phyloP scores from a whole-genome alignment of 2,888 invertebrate genomes.

The Pollenia griseotomentosa region DNA sequence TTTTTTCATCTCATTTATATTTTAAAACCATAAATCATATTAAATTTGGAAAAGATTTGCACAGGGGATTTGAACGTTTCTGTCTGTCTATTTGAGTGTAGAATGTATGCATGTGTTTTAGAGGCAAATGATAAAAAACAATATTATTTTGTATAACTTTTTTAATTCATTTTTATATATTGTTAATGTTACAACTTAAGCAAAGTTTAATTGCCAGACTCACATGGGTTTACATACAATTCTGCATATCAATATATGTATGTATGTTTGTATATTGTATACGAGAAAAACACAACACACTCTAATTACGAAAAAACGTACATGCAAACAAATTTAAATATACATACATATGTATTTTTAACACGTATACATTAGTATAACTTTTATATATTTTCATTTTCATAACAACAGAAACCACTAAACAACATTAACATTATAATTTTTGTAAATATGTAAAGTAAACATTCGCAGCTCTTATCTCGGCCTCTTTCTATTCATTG shows the following conservation, averaged over 20 bases:
- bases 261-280: background rate
- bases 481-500: too few relatives aligned
- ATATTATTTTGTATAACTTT: background rate
- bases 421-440: too few relatives aligned
- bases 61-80: slow-evolving; percentile 32
- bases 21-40: slow-evolving; percentile 80
- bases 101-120: background rate
- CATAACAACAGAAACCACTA: too few relatives aligned
- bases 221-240: slow-evolving; percentile 32
- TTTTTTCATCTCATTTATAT: slow-evolving; percentile 26
- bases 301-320: too few relatives aligned
- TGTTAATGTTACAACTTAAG: slow-evolving; percentile 42
- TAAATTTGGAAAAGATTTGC: slow-evolving; percentile 76
- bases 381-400: too few relatives aligned
- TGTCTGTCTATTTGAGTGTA: background rate
- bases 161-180: background rate
- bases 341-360: background rate
- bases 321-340: background rate
- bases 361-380: too few relatives aligned
- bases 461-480: too few relatives aligned
- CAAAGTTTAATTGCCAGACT: slow-evolving; percentile 53
- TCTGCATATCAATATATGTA: background rate
- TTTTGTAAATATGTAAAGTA: too few relatives aligned
- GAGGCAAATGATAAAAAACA: background rate
- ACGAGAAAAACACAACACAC: too few relatives aligned